Evolutionary conservation across 2,888 invertebrate genomes (phyloP).

Genomic region (Hedya salicella): DNA sequence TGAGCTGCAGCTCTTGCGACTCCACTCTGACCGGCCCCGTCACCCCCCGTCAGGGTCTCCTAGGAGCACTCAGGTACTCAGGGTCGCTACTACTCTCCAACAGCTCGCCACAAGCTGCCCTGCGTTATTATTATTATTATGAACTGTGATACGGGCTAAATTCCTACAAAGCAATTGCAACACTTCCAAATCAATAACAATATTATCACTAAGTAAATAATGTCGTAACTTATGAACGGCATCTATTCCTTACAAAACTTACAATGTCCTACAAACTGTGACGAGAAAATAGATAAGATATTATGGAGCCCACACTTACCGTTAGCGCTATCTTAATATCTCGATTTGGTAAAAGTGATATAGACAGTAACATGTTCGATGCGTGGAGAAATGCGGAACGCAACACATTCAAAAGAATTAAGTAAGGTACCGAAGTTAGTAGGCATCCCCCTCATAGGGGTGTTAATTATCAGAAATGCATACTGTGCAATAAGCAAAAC

Average conservation of each 20-base stretch:
- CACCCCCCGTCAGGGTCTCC: too few relatives aligned
- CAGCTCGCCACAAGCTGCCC: too few relatives aligned
- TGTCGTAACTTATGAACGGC: conserved; percentile 13
- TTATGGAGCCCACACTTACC: conserved; percentile 21
- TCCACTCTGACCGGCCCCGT: too few relatives aligned
- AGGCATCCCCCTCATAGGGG: too few relatives aligned
- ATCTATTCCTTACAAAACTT: conserved; percentile 2
- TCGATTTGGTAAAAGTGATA: conserved; percentile 9
- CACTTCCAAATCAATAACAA: conserved; percentile 9
- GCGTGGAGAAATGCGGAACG: neutral
- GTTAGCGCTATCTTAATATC: conserved; percentile 13
- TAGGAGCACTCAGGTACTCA: too few relatives aligned
- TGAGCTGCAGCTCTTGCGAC: too few relatives aligned
- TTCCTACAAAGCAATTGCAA: conserved; percentile 1
- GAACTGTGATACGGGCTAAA: conserved; percentile 43
- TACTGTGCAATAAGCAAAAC: too few relatives aligned
- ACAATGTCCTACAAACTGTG: conserved; percentile 4
- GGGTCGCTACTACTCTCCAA: too few relatives aligned
- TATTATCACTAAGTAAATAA: conserved; percentile 33
- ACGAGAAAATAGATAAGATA: conserved; percentile 29
- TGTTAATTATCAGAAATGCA: too few relatives aligned
- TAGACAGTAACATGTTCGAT: neutral
- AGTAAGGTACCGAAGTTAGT: too few relatives aligned
- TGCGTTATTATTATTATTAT: neutral
- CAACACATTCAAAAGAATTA: neutral